These are phyloP conservation scores for Semnornis frantzii DNA, from an alignment of 2,113 vertebrate species.

Conservation along the genomic window DNA sequence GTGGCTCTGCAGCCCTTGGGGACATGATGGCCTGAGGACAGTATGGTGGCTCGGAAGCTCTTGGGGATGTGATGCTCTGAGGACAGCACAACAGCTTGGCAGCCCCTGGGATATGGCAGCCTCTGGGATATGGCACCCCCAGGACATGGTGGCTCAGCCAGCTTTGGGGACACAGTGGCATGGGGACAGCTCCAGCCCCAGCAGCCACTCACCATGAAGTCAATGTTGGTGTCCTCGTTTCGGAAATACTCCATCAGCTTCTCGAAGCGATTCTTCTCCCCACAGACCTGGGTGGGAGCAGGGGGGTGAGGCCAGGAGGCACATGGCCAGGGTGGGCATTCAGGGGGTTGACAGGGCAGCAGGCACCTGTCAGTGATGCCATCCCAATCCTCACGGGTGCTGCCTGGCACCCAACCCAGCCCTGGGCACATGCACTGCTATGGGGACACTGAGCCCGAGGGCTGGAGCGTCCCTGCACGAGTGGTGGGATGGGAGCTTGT, in stretches of 20 bases:
- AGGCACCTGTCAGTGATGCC: background rate
- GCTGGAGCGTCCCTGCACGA: accelerated
- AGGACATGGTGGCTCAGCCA: background rate
- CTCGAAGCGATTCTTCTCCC: conserved; percentile 85
- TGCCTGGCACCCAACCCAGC: background rate
- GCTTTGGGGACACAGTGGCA: background rate
- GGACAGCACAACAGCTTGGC: background rate
- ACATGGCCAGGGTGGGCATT: background rate
- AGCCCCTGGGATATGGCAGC: background rate
- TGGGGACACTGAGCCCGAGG: background rate
- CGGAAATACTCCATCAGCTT: conserved; percentile 94
- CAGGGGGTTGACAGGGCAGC: background rate
- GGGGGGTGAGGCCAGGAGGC: background rate
- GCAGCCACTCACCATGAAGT: conserved; percentile 89
- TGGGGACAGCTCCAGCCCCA: background rate
- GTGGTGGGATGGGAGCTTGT: accelerated
- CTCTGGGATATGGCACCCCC: background rate
- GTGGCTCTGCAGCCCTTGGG: background rate
- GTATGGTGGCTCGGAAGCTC: too few species aligned
- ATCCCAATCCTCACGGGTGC: background rate
- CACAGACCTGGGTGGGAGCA: conserved; percentile 73
- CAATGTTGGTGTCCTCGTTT: conserved; percentile 90
- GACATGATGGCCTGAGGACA: background rate
- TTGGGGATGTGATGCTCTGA: background rate
- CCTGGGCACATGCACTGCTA: background rate